Conservation (phyloP, 2,797 vertebrate genomes). For the Enteromius afrohamiltoni region DNA sequence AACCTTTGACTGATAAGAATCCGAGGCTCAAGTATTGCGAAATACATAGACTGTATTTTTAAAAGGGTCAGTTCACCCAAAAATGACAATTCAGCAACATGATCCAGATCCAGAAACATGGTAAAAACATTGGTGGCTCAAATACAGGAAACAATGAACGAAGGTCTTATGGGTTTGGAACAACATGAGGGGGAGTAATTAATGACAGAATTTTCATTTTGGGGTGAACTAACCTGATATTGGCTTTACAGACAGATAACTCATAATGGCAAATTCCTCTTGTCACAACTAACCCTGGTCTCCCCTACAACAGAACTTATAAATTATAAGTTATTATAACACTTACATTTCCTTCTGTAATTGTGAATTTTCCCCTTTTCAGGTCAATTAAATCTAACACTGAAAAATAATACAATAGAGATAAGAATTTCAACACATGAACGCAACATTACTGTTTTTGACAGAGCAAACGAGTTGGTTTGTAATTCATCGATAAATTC, state of each 20-base stretch:
- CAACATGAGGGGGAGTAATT: too few species aligned
- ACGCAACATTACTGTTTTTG: background rate
- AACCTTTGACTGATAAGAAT: too few species aligned
- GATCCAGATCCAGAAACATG: too few species aligned
- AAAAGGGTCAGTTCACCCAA: too few species aligned
- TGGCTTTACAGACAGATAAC: background rate
- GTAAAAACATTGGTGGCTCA: too few species aligned
- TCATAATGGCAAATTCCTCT: background rate
- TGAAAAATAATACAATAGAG: accelerated
- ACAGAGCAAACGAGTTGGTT: accelerated
- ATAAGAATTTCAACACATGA: background rate
- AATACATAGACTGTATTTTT: too few species aligned
- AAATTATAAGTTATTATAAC: background rate
- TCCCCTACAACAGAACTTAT: background rate
- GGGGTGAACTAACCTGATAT: too few species aligned
- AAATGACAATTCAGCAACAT: too few species aligned
- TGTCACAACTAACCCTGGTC: background rate
- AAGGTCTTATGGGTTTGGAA: too few species aligned
- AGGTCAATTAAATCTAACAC: background rate
- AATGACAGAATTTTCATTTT: too few species aligned
- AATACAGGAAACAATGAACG: too few species aligned
- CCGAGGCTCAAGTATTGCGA: too few species aligned
- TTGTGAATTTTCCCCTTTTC: background rate
- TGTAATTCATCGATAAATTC: accelerated
- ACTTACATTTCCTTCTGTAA: background rate